Conservation (phyloP, 2,113 vertebrate genomes). For the Promerops cafer region DNA sequence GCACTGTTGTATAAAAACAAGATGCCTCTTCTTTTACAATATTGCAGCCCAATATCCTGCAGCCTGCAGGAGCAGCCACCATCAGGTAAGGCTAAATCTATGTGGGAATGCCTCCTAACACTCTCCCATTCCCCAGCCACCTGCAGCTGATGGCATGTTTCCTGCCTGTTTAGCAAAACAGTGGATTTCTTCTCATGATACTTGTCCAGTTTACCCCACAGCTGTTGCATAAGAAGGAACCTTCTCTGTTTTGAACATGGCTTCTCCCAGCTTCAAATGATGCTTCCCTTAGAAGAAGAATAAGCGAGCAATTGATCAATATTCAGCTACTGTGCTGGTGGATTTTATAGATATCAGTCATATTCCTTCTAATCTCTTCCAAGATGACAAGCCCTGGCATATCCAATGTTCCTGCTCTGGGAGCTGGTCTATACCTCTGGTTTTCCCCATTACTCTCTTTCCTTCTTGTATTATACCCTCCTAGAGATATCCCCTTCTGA, state of each 20-base stretch:
- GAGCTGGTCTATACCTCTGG: neutral
- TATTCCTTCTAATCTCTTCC: neutral
- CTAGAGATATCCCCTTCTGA: neutral
- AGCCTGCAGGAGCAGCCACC: neutral
- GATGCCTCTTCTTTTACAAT: neutral
- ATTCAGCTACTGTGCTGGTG: neutral
- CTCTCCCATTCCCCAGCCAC: neutral
- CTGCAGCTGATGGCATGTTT: neutral
- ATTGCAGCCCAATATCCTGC: neutral
- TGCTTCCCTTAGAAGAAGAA: neutral
- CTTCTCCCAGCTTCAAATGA: neutral
- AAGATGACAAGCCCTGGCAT: neutral
- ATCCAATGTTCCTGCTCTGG: neutral
- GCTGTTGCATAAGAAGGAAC: neutral
- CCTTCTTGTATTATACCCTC: neutral
- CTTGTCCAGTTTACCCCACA: neutral
- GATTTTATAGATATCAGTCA: neutral
- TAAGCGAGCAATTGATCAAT: neutral
- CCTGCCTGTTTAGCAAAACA: neutral
- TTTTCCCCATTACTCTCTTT: neutral
- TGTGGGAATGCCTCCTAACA: neutral
- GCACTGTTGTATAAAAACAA: neutral
- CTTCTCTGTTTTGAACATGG: neutral
- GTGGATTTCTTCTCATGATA: neutral
- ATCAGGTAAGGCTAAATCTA: neutral